A percentile compares a stretch with the other conserved stretches of the same genome.
Conservation (phyloP, 1,140 invertebrate species). For the Acromyrmex charruanus region DNA sequence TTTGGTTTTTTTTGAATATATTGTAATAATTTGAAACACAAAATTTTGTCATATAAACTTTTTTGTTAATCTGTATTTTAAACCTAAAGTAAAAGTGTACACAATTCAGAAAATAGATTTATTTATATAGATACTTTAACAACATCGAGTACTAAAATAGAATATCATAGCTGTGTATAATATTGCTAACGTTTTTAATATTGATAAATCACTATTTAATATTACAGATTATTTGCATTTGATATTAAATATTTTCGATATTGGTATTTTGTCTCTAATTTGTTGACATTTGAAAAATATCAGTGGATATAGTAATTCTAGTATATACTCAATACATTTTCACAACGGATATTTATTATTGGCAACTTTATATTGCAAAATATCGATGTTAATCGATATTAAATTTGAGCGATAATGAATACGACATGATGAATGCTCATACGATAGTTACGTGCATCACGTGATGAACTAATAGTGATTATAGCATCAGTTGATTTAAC, state of each 20-base stretch:
- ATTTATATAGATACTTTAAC: background rate
- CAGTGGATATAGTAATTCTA: background rate
- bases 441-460: background rate
- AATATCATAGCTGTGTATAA: background rate
- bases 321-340: background rate
- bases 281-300: background rate
- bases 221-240: background rate
- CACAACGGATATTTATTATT: background rate
- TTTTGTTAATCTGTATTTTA: no score
- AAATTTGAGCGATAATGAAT: background rate
- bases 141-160: background rate
- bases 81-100: no score
- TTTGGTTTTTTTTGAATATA: no score
- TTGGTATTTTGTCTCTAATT: background rate
- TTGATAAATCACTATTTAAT: background rate
- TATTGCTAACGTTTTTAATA: background rate
- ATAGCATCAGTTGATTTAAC: slow-evolving; percentile 22
- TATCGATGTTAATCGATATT: slow-evolving; percentile 8
- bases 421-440: background rate
- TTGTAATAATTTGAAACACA: no score
- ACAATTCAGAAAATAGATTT: no score
- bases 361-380: background rate
- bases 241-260: background rate
- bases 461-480: slow-evolving; percentile 21
- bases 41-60: no score